Conservation (phyloP, 2,113 vertebrate species). For the Panurus biarmicus region DNA sequence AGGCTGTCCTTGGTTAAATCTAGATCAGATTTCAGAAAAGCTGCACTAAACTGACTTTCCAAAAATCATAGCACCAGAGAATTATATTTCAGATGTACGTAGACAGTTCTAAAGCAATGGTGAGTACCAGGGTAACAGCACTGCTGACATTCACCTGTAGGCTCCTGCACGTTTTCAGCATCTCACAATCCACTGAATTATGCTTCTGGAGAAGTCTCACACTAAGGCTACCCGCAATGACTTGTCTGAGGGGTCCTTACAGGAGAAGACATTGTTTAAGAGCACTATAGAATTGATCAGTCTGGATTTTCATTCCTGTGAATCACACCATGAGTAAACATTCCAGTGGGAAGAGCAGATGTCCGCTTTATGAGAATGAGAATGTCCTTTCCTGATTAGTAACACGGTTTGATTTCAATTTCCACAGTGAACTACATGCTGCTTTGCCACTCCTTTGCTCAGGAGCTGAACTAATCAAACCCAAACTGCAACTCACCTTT, state of each 20-base stretch:
- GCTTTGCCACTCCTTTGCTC: background rate
- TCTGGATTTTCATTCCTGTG: background rate
- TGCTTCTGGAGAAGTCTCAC: background rate
- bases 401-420: background rate
- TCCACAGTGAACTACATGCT: background rate
- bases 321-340: background rate
- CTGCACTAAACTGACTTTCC: background rate
- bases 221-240: background rate
- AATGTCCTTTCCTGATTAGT: background rate
- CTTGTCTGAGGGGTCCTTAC: background rate
- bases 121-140: rapidly evolving
- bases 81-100: background rate
- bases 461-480: background rate
- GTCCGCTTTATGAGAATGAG: background rate
- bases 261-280: background rate
- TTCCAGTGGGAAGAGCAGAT: background rate
- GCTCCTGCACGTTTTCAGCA: background rate
- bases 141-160: background rate
- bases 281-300: background rate
- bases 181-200: background rate
- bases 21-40: background rate
- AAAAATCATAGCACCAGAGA: background rate
- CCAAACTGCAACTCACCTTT: background rate
- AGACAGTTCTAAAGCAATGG: background rate
- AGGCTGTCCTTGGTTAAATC: background rate